Evolutionary conservation across 53 echinoderm and acorn worm genomes (phyloP).

Genomic region (Astropecten irregularis): DNA sequence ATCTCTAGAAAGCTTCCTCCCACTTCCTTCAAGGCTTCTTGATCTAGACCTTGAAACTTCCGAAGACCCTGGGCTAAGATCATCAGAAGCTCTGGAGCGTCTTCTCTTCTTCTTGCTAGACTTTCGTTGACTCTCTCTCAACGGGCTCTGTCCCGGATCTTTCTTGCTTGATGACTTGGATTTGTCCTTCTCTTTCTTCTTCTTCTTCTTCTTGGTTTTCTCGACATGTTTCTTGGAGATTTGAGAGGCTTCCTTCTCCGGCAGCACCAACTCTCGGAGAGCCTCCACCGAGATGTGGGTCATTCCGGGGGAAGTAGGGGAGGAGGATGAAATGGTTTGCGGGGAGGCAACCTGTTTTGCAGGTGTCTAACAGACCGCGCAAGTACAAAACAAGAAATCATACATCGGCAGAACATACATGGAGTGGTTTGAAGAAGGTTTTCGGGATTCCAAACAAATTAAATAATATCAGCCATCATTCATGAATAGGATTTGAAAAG

Average conservation of each 20-base stretch:
- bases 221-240: not conserved
- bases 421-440: not conserved
- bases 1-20: not conserved
- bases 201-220: constrained; percentile 46
- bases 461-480: too few species aligned
- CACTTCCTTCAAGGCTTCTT: constrained; percentile 23
- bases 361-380: constrained; percentile 12
- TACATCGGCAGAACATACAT: not conserved
- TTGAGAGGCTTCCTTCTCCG: constrained; percentile 1
- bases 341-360: not conserved
- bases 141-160: not conserved
- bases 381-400: constrained; percentile 36
- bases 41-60: constrained; percentile 12
- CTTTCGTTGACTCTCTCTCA: not conserved
- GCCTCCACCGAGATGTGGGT: constrained; percentile 61
- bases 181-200: constrained; percentile 33
- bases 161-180: constrained; percentile 5
- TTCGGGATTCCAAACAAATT: not conserved
- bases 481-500: not conserved
- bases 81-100: not conserved
- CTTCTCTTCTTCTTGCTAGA: constrained; percentile 5
- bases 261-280: constrained; percentile 58
- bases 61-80: not conserved
- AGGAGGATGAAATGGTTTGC: constrained; percentile 12
- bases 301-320: not conserved